These are phyloP conservation scores for Nephrocerus scutellatus DNA, from an alignment of 2,888 invertebrate species.

Conservation along the genomic window DNA sequence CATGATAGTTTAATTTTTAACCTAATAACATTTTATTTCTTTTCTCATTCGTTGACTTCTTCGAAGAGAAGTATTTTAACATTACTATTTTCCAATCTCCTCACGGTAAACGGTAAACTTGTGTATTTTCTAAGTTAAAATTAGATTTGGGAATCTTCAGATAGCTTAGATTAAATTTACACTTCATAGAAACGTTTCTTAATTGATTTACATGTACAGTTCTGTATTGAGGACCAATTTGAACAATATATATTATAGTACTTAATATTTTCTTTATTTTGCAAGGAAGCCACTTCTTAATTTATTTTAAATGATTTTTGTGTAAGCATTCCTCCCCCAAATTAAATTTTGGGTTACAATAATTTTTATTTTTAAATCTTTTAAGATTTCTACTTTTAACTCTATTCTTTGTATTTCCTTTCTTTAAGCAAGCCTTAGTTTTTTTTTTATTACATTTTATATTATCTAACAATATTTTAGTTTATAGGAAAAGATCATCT, in stretches of 20 bases:
- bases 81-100: too few relatives aligned
- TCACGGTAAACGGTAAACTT: too few relatives aligned
- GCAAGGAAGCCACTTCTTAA: slow-evolving; percentile 5
- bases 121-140: not conserved
- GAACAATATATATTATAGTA: slow-evolving; percentile 5
- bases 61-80: too few relatives aligned
- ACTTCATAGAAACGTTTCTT: not conserved
- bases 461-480: slow-evolving; percentile 8
- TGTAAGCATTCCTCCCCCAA: slow-evolving; percentile 8
- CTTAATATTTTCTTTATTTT: slow-evolving; percentile 4
- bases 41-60: too few relatives aligned
- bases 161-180: slow-evolving; percentile 1
- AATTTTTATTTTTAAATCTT: slow-evolving; percentile 5
- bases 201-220: slow-evolving; percentile 3
- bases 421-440: too few relatives aligned
- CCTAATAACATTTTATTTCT: too few relatives aligned
- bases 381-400: too few relatives aligned
- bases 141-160: not conserved
- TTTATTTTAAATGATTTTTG: slow-evolving; percentile 3
- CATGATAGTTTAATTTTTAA: too few relatives aligned
- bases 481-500: slow-evolving; percentile 8
- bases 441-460: too few relatives aligned
- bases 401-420: too few relatives aligned
- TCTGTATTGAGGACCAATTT: slow-evolving; percentile 1
- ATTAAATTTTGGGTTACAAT: slow-evolving; percentile 3